Evolutionary conservation across 1,140 invertebrate genomes (phyloP).

Genomic region (Tribolium castaneum): DNA sequence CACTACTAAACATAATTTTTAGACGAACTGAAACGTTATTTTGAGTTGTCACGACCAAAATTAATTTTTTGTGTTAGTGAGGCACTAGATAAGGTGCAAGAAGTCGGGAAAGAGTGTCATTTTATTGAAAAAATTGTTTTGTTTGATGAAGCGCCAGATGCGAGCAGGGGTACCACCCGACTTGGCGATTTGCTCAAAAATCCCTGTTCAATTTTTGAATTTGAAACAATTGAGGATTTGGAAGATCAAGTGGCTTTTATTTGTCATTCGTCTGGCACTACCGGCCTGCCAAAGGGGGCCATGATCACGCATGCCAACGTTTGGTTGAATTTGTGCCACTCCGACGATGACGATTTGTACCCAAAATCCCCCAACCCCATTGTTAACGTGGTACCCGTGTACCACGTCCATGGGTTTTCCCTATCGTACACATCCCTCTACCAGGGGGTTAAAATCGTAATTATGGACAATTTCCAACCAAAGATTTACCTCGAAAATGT

Average conservation of each 20-base stretch:
- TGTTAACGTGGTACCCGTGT: not conserved
- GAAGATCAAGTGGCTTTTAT: not conserved
- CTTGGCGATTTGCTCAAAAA: not conserved
- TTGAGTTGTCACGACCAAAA: not conserved
- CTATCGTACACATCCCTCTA: not conserved
- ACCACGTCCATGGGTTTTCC: not conserved
- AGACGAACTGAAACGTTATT: not conserved
- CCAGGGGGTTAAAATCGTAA: not conserved
- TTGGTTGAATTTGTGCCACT: not conserved
- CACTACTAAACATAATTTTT: not conserved
- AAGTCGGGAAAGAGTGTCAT: not conserved
- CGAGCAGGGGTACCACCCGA: not conserved
- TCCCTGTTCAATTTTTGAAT: not conserved
- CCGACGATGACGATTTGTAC: not conserved
- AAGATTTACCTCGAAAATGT: conserved; percentile 28
- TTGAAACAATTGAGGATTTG: not conserved
- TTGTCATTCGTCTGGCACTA: not conserved
- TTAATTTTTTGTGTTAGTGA: not conserved
- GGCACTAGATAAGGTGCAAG: not conserved
- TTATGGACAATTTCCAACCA: conserved; percentile 18
- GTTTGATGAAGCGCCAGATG: not conserved
- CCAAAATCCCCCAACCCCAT: not conserved
- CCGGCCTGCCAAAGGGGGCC: not conserved
- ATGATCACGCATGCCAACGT: not conserved
- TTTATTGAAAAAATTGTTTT: not conserved